Evolutionary conservation across 1,140 invertebrate species (phyloP).

Genomic region (Ceratitis capitata): DNA sequence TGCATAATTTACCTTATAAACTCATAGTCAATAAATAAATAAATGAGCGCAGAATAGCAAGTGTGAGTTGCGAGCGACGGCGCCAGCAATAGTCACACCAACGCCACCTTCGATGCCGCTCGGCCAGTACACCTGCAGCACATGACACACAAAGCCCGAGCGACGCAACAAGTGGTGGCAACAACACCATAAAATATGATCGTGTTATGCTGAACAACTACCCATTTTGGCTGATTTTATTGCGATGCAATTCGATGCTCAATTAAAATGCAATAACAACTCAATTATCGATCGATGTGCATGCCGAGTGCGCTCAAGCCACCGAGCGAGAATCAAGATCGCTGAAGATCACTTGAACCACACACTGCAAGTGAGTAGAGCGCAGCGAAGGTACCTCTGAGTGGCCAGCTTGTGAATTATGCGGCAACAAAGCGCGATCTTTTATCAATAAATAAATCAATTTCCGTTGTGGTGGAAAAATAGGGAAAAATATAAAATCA

Average conservation of each 20-base stretch:
- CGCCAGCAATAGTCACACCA: not conserved
- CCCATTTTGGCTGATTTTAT: constrained; percentile 36
- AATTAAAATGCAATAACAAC: constrained; percentile 63
- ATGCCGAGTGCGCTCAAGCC: constrained; percentile 45
- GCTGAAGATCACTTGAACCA: constrained; percentile 1
- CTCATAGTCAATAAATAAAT: not conserved
- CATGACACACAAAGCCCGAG: not conserved
- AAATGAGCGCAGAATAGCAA: not conserved
- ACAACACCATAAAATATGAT: not conserved
- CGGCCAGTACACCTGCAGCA: not conserved
- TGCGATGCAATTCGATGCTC: constrained; percentile 40
- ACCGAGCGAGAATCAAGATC: constrained; percentile 13
- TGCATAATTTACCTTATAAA: constrained; percentile 35
- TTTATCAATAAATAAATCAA: constrained; percentile 16
- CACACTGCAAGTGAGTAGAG: not conserved
- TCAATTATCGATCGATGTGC: constrained; percentile 58
- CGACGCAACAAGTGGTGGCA: not conserved
- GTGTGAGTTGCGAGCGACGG: not conserved
- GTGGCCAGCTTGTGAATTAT: constrained; percentile 58
- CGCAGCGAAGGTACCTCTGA: not conserved
- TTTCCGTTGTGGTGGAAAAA: not conserved
- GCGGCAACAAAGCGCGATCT: constrained; percentile 36
- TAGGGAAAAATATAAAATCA: not conserved
- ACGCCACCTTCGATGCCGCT: not conserved
- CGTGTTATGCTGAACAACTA: not conserved